A percentile compares a stretch with the other conserved stretches of the same genome.
Evolutionary conservation across 2,888 invertebrate genomes (phyloP).

Genomic region (Megaustenia siamemsis): DNA sequence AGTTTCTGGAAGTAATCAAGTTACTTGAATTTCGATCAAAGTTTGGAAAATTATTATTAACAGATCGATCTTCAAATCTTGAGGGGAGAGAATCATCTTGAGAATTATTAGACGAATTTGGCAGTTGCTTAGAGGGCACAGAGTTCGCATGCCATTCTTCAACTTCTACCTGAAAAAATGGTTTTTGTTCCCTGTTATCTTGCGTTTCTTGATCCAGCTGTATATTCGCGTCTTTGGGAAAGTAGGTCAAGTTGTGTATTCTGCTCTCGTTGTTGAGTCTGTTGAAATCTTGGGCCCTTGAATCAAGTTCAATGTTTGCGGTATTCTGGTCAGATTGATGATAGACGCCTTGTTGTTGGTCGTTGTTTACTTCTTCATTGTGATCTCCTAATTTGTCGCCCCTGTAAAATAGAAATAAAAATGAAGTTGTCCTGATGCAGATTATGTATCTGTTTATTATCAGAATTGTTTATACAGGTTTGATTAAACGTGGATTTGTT

Average conservation of each 20-base stretch:
- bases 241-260: not conserved
- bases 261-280: not conserved
- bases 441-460: no score
- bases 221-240: not conserved
- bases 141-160: conserved; percentile 39
- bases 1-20: not conserved
- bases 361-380: not conserved
- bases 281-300: not conserved
- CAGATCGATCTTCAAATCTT: not conserved
- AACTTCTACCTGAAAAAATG: conserved; percentile 29
- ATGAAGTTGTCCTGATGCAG: no score
- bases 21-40: not conserved
- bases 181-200: not conserved
- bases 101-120: not conserved
- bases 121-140: not conserved
- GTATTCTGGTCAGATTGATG: not conserved
- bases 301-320: not conserved
- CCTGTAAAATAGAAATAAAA: not conserved
- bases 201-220: not conserved
- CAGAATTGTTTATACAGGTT: no score
- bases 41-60: not conserved
- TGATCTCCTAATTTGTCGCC: not conserved
- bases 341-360: no score
- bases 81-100: not conserved
- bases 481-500: no score